Conservation (phyloP, 2,113 vertebrate species). For the Rhinolophus sinicus region DNA sequence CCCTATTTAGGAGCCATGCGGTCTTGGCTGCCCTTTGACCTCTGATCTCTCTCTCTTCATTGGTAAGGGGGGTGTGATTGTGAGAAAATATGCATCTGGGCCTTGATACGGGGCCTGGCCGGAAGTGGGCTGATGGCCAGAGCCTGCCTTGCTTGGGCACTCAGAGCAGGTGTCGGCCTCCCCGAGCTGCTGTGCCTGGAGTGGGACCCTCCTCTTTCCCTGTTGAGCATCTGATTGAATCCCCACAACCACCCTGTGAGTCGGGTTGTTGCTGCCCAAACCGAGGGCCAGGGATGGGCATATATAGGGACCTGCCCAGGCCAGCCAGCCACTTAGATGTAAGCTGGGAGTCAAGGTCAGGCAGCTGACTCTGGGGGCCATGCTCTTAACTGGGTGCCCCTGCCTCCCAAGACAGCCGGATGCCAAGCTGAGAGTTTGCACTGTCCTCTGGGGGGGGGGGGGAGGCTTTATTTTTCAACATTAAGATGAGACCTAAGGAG, state of each 20-base stretch:
- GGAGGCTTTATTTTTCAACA: not conserved
- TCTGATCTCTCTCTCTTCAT: not conserved
- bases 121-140: not conserved
- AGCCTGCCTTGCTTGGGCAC: not conserved
- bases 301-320: not conserved
- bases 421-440: not conserved
- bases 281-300: not conserved
- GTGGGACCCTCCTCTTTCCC: rapidly evolving
- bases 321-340: not conserved
- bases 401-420: not conserved
- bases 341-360: not conserved
- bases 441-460: not conserved
- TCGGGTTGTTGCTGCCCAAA: not conserved
- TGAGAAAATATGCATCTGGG: not conserved
- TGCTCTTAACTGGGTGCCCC: not conserved
- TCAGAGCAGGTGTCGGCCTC: not conserved
- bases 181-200: not conserved
- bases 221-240: not conserved
- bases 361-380: not conserved
- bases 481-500: not conserved
- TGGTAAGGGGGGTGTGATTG: not conserved
- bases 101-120: not conserved
- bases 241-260: not conserved
- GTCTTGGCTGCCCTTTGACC: not conserved
- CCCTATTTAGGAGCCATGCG: not conserved